These are phyloP conservation scores for Rhodinocichla rosea DNA, from an alignment of 2,113 vertebrate species.

Conservation along the genomic window DNA sequence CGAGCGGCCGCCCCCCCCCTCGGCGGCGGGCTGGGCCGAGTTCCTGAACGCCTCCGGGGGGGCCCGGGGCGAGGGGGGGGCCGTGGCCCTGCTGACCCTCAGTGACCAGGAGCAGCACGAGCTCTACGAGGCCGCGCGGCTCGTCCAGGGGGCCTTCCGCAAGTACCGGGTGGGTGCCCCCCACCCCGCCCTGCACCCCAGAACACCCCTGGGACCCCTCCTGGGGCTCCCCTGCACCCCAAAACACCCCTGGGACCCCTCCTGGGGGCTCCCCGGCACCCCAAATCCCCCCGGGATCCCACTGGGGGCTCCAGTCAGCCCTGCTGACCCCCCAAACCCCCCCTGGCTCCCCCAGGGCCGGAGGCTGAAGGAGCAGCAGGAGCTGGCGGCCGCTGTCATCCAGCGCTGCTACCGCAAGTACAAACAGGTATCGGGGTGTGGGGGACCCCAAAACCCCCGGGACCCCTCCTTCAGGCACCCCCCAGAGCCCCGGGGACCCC, in stretches of 20 bases:
- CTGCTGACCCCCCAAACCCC: background rate
- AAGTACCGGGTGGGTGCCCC: background rate
- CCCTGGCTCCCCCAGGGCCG: background rate
- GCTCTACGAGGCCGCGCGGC: background rate
- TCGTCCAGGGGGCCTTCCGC: background rate
- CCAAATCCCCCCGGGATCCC: fast-evolving
- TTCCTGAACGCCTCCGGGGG: background rate
- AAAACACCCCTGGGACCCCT: too few relatives aligned
- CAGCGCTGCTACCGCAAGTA: slow-evolving; percentile 5
- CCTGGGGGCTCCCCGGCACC: too few relatives aligned
- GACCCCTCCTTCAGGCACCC: too few relatives aligned
- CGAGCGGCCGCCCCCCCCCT: background rate
- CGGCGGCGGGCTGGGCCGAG: background rate
- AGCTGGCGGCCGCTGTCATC: background rate
- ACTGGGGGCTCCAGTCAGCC: fast-evolving
- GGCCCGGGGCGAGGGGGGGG: background rate
- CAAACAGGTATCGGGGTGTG: background rate
- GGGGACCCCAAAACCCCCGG: fast-evolving
- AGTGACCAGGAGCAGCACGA: background rate
- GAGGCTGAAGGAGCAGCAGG: background rate
- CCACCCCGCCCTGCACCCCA: too few relatives aligned
- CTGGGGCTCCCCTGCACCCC: too few relatives aligned
- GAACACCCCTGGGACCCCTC: too few relatives aligned
- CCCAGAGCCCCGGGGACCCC: fast-evolving
- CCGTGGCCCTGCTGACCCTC: background rate